Percentiles rank a stretch among this genome's conserved stretches.
These are phyloP conservation scores for Drosophila meridionalis DNA, from an alignment of 2,888 invertebrate genomes.

Conservation along the genomic window DNA sequence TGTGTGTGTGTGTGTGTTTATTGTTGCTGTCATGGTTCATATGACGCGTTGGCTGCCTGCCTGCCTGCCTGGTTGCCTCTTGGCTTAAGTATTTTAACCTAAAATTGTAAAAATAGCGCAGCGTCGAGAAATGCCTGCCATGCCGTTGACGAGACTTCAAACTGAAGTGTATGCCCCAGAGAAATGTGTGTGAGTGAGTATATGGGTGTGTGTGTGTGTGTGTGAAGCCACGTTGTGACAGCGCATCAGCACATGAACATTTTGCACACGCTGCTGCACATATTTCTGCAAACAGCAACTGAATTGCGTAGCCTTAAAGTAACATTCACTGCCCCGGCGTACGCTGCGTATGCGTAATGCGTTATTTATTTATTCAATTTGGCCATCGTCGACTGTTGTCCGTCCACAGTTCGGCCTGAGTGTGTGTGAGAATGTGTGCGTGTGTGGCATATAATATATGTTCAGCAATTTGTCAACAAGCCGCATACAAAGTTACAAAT, in stretches of 20 bases:
- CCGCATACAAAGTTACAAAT: constrained; percentile 28
- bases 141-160: constrained; percentile 37
- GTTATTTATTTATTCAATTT: constrained; percentile 70
- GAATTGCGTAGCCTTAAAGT: constrained; percentile 23
- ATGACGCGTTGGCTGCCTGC: constrained; percentile 36
- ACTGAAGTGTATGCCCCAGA: constrained; percentile 63
- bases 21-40: constrained; percentile 35
- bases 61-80: constrained; percentile 60
- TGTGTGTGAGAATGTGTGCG: background rate
- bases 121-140: constrained; percentile 50
- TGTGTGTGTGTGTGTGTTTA: constrained; percentile 29
- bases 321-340: constrained; percentile 16
- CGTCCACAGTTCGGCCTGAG: constrained; percentile 24
- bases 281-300: constrained; percentile 8
- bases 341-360: constrained; percentile 63
- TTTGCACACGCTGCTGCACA: constrained; percentile 8
- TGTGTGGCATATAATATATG: constrained; percentile 61
- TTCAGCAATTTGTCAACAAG: constrained; percentile 68
- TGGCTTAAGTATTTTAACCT: constrained; percentile 74
- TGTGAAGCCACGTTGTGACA: constrained; percentile 1
- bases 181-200: constrained; percentile 25
- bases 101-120: constrained; percentile 77
- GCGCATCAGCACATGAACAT: constrained; percentile 6
- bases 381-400: constrained; percentile 30
- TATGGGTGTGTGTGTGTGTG: constrained; percentile 5